These are phyloP conservation scores for Papilio xuthus DNA, from an alignment of 1,140 invertebrate genomes.

Conservation along the genomic window DNA sequence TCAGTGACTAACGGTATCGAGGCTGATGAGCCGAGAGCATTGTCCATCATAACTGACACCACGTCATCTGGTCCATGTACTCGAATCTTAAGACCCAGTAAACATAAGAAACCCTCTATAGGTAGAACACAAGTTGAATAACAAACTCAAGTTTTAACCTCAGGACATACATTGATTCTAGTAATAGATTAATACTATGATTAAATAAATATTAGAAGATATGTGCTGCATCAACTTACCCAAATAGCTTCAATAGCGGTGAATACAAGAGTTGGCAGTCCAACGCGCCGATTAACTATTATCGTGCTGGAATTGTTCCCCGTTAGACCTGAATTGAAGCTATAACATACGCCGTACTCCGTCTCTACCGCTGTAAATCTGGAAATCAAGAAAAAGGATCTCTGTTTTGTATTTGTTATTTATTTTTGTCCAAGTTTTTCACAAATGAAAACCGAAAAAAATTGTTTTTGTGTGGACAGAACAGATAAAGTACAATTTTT, in stretches of 20 bases:
- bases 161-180: too few relatives aligned
- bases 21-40: constrained; percentile 50
- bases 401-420: neutral
- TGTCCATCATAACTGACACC: constrained; percentile 58
- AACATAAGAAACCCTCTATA: too few relatives aligned
- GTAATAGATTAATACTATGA: too few relatives aligned
- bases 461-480: too few relatives aligned
- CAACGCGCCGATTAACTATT: constrained; percentile 52
- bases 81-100: constrained; percentile 53
- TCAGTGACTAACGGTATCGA: constrained; percentile 53
- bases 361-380: constrained; percentile 62
- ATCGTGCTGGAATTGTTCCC: constrained; percentile 44
- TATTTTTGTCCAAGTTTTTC: too few relatives aligned
- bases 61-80: constrained; percentile 64
- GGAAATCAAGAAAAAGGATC: constrained; percentile 23
- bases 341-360: constrained; percentile 63
- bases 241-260: constrained; percentile 48
- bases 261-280: constrained; percentile 52
- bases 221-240: constrained; percentile 45
- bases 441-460: too few relatives aligned
- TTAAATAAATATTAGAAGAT: too few relatives aligned
- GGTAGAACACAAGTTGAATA: too few relatives aligned
- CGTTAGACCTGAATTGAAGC: constrained; percentile 60
- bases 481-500: too few relatives aligned
- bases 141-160: too few relatives aligned